These are phyloP conservation scores for Micoletzkya japonica DNA, from an alignment of 2,888 invertebrate genomes.

Conservation along the genomic window DNA sequence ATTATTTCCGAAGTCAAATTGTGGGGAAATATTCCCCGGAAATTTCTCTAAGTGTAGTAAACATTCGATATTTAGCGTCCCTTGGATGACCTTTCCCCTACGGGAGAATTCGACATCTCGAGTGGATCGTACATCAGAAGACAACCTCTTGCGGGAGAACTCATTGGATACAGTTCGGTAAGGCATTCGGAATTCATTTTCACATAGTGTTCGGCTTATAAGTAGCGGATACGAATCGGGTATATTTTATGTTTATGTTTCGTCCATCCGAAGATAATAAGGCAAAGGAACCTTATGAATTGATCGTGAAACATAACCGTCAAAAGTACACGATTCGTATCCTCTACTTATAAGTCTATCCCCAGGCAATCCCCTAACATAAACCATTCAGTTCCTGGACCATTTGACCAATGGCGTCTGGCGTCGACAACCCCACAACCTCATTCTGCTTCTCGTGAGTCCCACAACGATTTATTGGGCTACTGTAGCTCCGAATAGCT, in stretches of 20 bases:
- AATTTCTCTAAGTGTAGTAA: not conserved
- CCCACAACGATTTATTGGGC: not conserved
- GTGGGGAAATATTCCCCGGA: not conserved
- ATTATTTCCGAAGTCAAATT: no score
- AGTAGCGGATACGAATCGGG: no score
- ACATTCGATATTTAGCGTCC: constrained; percentile 36
- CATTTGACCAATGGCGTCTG: constrained; percentile 50
- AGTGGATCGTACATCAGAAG: constrained; percentile 47
- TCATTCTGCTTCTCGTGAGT: constrained; percentile 42
- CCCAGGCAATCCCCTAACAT: no score
- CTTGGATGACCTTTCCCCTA: constrained; percentile 41
- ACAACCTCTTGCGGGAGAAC: constrained; percentile 50
- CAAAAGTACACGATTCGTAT: no score
- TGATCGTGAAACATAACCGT: no score
- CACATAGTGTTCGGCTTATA: not conserved
- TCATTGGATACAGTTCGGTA: constrained; percentile 45
- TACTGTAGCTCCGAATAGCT: no score
- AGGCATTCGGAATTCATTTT: not conserved
- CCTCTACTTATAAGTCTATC: no score
- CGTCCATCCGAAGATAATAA: no score
- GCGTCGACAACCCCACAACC: constrained; percentile 49
- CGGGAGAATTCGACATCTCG: constrained; percentile 23
- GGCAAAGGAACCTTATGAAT: no score
- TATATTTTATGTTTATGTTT: no score
- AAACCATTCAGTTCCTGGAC: constrained; percentile 37